These are phyloP conservation scores for Amphiprion ocellaris DNA, from an alignment of 2,113 vertebrate species.

Conservation along the genomic window DNA sequence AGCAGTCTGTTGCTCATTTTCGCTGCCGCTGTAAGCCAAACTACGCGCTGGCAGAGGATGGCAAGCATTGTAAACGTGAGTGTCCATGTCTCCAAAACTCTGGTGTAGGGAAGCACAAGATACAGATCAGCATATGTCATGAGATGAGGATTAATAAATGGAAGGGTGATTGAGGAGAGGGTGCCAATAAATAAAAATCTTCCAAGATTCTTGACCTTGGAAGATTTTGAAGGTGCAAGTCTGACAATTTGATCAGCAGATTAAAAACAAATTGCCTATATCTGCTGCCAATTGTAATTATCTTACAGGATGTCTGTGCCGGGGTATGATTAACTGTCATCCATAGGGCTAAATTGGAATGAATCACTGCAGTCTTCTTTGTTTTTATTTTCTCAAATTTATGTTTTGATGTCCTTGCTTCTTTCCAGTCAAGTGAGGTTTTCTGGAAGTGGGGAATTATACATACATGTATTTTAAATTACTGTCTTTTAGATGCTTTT, in stretches of 20 bases:
- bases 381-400: constrained; percentile 40
- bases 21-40: constrained; percentile 89
- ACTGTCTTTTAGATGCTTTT: constrained; percentile 59
- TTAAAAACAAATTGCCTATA: constrained; percentile 35
- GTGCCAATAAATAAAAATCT: neutral
- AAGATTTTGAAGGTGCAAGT: constrained; percentile 41
- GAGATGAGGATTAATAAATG: constrained; percentile 2
- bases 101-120: constrained; percentile 23
- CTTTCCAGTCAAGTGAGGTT: constrained; percentile 13
- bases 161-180: neutral
- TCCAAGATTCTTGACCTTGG: neutral
- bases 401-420: constrained; percentile 29
- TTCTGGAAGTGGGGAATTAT: constrained; percentile 43
- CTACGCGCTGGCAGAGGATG: constrained; percentile 87
- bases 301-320: constrained; percentile 49
- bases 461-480: constrained; percentile 59
- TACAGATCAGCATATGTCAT: constrained; percentile 11
- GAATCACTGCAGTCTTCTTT: constrained; percentile 20
- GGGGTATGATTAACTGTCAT: constrained; percentile 33
- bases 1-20: constrained; percentile 86
- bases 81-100: constrained; percentile 41
- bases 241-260: constrained; percentile 34
- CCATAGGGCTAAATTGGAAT: constrained; percentile 32
- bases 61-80: constrained; percentile 88
- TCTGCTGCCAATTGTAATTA: constrained; percentile 54